phyloP scores from a whole-genome alignment of 2,888 invertebrate genomes.

The Tinea semifulvella region DNA sequence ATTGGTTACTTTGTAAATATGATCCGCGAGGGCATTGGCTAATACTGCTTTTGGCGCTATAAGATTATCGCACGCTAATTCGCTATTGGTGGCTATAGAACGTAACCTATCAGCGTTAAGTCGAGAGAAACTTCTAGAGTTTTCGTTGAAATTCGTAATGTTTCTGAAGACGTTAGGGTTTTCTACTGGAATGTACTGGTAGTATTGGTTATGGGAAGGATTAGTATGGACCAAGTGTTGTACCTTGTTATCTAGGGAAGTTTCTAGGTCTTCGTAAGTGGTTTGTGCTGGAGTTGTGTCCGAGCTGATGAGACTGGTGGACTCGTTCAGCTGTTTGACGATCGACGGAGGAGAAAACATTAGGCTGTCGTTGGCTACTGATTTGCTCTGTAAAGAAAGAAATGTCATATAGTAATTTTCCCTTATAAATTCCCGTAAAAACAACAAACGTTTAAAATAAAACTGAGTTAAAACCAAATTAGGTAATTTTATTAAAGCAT shows the following conservation, averaged over 20 bases:
- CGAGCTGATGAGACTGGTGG: conserved; percentile 59
- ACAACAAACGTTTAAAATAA: too few relatives aligned
- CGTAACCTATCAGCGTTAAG: conserved; percentile 52
- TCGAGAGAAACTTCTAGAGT: conserved; percentile 47
- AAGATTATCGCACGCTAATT: conserved; percentile 39
- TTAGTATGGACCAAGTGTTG: conserved; percentile 62
- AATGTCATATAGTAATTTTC: too few relatives aligned
- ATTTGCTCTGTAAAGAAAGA: conserved; percentile 86
- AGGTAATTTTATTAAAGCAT: too few relatives aligned
- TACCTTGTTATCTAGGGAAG: conserved; percentile 58
- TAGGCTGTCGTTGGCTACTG: conserved; percentile 78
- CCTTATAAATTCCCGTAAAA: too few relatives aligned
- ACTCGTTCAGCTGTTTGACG: conserved; percentile 78
- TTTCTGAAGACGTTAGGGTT: conserved; percentile 37
- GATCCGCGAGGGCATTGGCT: conserved; percentile 54
- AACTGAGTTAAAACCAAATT: too few relatives aligned
- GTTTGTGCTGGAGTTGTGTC: conserved; percentile 49
- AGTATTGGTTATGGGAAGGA: conserved; percentile 31
- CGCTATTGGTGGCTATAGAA: conserved; percentile 41
- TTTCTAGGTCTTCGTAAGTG: conserved; percentile 45
- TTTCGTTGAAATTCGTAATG: conserved; percentile 48
- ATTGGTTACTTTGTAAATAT: conserved; percentile 63
- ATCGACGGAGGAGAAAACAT: conserved; percentile 88
- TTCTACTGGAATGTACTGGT: conserved; percentile 18
- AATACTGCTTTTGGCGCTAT: conserved; percentile 57